Conservation (phyloP, 2,797 vertebrate species). For the Avahi laniger region DNA sequence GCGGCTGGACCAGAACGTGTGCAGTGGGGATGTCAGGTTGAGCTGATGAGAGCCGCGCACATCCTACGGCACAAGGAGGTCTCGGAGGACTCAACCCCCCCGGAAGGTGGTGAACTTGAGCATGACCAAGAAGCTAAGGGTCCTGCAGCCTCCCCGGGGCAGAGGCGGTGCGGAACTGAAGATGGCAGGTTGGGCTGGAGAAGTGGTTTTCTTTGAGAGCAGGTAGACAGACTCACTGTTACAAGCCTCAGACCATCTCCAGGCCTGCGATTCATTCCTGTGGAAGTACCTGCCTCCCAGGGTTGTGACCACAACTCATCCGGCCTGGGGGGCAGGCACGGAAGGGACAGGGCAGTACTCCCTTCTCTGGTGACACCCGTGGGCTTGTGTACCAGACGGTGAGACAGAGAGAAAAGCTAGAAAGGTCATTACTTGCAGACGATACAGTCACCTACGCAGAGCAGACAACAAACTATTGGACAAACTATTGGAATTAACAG, state of each 20-base stretch:
- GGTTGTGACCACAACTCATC: rapidly evolving
- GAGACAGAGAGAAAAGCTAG: background rate
- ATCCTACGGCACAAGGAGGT: background rate
- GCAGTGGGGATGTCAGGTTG: too few relatives aligned
- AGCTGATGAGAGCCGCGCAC: background rate
- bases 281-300: too few relatives aligned
- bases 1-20: background rate
- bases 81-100: rapidly evolving
- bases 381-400: rapidly evolving
- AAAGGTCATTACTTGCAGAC: background rate
- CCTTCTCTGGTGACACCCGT: rapidly evolving
- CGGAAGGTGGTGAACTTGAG: background rate
- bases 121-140: rapidly evolving
- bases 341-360: rapidly evolving
- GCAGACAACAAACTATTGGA: background rate
- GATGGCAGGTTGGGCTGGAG: background rate
- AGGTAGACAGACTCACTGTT: rapidly evolving
- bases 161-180: too few relatives aligned
- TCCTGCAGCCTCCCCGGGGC: rapidly evolving
- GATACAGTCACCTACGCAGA: too few relatives aligned
- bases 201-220: rapidly evolving
- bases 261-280: too few relatives aligned
- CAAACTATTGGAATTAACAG: background rate
- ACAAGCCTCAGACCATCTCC: rapidly evolving
- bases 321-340: rapidly evolving